These are phyloP conservation scores for Columba janthina DNA, from an alignment of 2,113 vertebrate species.

Conservation along the genomic window DNA sequence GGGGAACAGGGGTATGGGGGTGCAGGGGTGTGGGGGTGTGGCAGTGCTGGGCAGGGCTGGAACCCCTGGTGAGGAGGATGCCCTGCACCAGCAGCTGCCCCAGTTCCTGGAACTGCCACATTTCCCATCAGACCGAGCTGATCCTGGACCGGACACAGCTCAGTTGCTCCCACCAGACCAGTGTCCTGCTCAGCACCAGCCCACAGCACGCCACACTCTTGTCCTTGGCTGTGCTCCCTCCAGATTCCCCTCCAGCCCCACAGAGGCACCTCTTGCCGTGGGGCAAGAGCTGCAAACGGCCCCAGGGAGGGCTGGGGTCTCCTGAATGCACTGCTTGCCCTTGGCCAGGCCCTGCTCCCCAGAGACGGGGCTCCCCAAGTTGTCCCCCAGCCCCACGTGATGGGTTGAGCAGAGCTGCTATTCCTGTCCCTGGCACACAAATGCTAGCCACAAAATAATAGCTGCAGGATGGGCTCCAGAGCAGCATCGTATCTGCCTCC, in stretches of 20 bases:
- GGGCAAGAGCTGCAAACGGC: not conserved
- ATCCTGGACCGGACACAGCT: accelerated
- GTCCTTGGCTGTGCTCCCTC: not conserved
- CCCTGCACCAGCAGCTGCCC: not conserved
- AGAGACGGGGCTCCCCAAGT: accelerated
- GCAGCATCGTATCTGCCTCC: not conserved
- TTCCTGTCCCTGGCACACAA: accelerated
- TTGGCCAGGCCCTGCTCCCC: accelerated
- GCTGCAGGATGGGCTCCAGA: accelerated
- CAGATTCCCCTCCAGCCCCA: not conserved
- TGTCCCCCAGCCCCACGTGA: accelerated
- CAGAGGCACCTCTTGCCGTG: not conserved
- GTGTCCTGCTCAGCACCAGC: not conserved
- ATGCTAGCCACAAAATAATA: not conserved
- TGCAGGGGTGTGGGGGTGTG: accelerated
- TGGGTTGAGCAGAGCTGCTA: not conserved
- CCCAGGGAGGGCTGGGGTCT: accelerated
- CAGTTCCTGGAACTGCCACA: accelerated
- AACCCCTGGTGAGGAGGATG: accelerated
- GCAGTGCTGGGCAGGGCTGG: not conserved
- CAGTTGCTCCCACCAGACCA: not conserved
- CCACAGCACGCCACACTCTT: not conserved
- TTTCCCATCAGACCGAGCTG: not conserved
- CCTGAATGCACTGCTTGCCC: not conserved
- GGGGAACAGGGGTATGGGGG: too few relatives aligned